Evolutionary conservation across 2,797 vertebrate species (phyloP).

Genomic region (Anableps anableps): DNA sequence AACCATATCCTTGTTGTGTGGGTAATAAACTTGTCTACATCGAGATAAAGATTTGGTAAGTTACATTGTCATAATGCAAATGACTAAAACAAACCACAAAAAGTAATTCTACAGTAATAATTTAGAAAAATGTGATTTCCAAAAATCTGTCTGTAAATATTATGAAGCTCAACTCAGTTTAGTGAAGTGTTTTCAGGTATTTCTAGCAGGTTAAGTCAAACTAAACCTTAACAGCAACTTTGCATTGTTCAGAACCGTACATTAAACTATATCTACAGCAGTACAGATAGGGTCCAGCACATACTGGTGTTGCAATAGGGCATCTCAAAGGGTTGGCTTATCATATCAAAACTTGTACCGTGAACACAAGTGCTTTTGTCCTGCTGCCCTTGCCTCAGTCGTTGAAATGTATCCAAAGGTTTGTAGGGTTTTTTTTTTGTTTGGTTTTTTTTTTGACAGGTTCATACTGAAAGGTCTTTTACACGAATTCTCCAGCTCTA

Average conservation of each 20-base stretch:
- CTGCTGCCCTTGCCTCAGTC: slow-evolving; percentile 36
- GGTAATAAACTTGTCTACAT: background rate
- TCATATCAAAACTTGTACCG: slow-evolving; percentile 17
- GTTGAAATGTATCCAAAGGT: slow-evolving; percentile 50
- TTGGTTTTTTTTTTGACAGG: background rate
- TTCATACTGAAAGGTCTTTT: slow-evolving; percentile 42
- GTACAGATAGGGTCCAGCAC: slow-evolving; percentile 8
- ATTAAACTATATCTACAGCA: slow-evolving; percentile 8
- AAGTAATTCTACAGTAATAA: background rate
- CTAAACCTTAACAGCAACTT: slow-evolving; percentile 35
- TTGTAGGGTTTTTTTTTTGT: slow-evolving; percentile 38
- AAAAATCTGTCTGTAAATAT: background rate
- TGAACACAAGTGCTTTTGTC: slow-evolving; percentile 59
- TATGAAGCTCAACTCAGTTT: too few species aligned
- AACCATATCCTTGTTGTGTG: background rate
- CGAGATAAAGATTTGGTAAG: slow-evolving; percentile 14
- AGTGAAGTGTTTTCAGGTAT: slow-evolving; percentile 1
- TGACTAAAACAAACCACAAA: background rate
- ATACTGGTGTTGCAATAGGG: background rate
- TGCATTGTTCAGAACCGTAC: slow-evolving; percentile 41
- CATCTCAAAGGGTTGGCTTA: slow-evolving; percentile 20
- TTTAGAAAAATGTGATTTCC: background rate
- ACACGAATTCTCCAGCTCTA: slow-evolving; percentile 5
- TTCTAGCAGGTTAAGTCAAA: slow-evolving; percentile 32
- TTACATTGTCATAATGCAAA: background rate